Base-by-base conservation (phyloP, 2,888 invertebrate genomes). In the Drosophila tanythrix region DNA sequence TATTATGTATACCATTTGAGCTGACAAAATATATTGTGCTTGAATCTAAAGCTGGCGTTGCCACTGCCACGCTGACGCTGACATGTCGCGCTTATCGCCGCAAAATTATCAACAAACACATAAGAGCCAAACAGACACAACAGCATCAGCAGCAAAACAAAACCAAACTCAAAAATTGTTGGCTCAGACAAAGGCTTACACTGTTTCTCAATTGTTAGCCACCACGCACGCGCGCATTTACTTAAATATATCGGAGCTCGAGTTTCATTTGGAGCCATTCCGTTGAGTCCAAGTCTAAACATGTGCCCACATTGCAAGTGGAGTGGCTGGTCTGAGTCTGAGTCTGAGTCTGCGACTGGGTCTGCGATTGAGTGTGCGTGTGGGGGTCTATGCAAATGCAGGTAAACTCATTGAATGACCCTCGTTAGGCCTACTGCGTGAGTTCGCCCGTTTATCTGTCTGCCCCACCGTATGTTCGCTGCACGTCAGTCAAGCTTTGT, bases 201-300 rank as follows among this genome's bases (percentile, higher is more conserved):
- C 77, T 89, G 89, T 89, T 83, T 83, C 89, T 74, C 90, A 86
- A 86, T 85, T 85, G 85, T 90, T 89, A 81, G 89, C 90, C 85
- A 85, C 85, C 85, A 90, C 85, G 90, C 91, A 87, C 88, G 86
- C 91, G 91, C 90, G 86, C 90, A 90, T 88, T 90, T 89, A 84
- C 88, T 73, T 88, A 84, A 87, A 81, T 85, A 79, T 75, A 88
- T 69, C 69, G 75, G 65, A 90, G 87, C 89, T 80, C 87, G 74
- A 83, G 87, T 88, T 83, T 66, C 80, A 82, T 63, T 53, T 29
- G 57, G 33, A 62, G 57, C 77, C 48, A 51, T 50, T 51, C 38
- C 67, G 53, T 50, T 21, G 57, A 58, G 53, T 58, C 63, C 52
- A 33, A 63, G 63, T 81, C 77, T 33, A 56, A 84, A 56, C 80